These are phyloP conservation scores for Lacerta agilis DNA, from an alignment of 2,797 vertebrate genomes.

Conservation along the genomic window DNA sequence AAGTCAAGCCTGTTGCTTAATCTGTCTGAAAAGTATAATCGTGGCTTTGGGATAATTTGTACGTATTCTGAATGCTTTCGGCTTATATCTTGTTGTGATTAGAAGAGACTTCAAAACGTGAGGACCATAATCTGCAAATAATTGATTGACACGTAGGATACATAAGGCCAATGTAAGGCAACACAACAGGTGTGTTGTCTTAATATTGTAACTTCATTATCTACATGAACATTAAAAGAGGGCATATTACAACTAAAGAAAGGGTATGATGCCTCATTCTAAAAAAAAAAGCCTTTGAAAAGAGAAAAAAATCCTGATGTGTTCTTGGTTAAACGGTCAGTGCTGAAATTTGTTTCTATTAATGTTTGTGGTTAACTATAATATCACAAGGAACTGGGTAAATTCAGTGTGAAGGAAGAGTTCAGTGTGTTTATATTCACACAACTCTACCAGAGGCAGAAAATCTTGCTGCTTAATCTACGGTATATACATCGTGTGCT, in stretches of 20 bases:
- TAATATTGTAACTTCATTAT: constrained; percentile 57
- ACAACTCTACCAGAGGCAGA: neutral
- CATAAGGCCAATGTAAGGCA: constrained; percentile 66
- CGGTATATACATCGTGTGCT: neutral
- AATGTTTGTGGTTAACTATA: constrained; percentile 60
- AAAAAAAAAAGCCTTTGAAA: neutral
- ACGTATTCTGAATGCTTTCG: constrained; percentile 71
- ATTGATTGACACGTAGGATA: constrained; percentile 64
- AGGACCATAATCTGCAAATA: constrained; percentile 62
- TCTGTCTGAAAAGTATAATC: constrained; percentile 68
- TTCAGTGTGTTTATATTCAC: constrained; percentile 46
- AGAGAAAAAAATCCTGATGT: neutral
- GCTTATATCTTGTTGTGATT: constrained; percentile 73
- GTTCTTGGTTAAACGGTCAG: neutral
- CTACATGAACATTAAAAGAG: constrained; percentile 53
- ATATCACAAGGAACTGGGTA: constrained; percentile 56
- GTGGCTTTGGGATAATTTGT: constrained; percentile 68
- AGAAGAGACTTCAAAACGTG: constrained; percentile 69
- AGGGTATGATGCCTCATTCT: neutral
- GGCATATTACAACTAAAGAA: constrained; percentile 50
- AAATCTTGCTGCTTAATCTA: neutral
- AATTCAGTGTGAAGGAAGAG: constrained; percentile 57
- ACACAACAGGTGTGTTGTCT: constrained; percentile 68
- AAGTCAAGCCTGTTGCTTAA: constrained; percentile 66
- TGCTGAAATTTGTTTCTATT: constrained; percentile 64